Evolutionary conservation across 2,113 vertebrate genomes (phyloP), one percentile per base, ranked within the genome.

Genomic region (Ctenomys sociabilis): DNA sequence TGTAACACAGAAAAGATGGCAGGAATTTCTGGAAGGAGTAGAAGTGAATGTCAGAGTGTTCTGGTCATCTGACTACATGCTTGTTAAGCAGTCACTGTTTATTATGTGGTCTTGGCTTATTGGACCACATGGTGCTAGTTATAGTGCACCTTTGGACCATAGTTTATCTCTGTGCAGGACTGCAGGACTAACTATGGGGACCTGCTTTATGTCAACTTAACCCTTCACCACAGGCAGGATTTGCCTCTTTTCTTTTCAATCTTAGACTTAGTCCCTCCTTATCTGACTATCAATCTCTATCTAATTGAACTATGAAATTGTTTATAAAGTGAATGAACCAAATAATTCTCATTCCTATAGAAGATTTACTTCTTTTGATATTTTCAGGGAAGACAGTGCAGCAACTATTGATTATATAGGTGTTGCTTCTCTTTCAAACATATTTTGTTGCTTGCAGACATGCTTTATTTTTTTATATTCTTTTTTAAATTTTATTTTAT

Each of bases 391-490:
- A 93, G 4, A 54, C 6, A 91, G 24, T 66, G 22, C 66, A 91
- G 19, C 49, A 82, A 95, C 72, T 72, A 35, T 75, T 37, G 3
- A 88, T 82, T 12, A 52, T 26, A 73, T 86, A 78, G 45, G 86
- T 96, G 93, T 93, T 88, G 11, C 85, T 96, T 95, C 90, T 73
- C 30, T 77, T 95, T 85, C 68, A 86, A 91, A 82, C 85, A 22
- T 92, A n/a, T 49, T 87, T 57, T 75, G 24, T 73, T 64, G 49
- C 87, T 96, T 96, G 84, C 91, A 91, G 83, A 37, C 43, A 86
- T 11, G 49, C 49, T 11, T n/a, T n/a, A n/a, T n/a, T n/a, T n/a
- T n/a, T n/a, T n/a, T n/a, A n/a, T n/a, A n/a, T n/a, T n/a, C n/a
- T n/a, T n/a, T n/a, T n/a, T n/a, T n/a, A n/a, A n/a, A n/a, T n/a